phyloP scores from a whole-genome alignment of 2,888 invertebrate species.

The Bimastos eiseni region DNA sequence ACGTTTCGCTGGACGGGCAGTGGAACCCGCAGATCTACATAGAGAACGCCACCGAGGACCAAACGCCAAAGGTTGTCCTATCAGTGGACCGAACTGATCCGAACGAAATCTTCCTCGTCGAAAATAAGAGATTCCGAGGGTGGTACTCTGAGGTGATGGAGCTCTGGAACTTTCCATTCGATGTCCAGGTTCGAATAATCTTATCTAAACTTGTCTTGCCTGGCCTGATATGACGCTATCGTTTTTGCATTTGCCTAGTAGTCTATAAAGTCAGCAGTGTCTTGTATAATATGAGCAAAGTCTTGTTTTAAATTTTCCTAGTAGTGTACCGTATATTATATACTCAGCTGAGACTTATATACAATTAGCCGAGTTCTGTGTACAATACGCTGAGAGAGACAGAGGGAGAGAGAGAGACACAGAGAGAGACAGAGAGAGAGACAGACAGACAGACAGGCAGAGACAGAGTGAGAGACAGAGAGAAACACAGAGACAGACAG shows the following conservation, averaged over 20 bases:
- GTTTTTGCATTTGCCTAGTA: too few species aligned
- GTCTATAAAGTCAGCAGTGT: too few species aligned
- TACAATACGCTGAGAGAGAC: too few species aligned
- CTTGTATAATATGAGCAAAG: too few species aligned
- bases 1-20: not conserved
- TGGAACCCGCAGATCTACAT: not conserved
- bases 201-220: too few species aligned
- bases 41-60: not conserved
- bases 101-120: constrained; percentile 44
- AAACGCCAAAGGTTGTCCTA: too few species aligned
- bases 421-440: too few species aligned
- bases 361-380: too few species aligned
- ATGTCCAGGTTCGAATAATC: constrained; percentile 55
- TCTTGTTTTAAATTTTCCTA: too few species aligned
- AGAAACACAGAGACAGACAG: not conserved
- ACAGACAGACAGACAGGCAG: too few species aligned
- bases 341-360: too few species aligned
- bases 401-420: not conserved
- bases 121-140: constrained; percentile 50
- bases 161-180: constrained; percentile 59
- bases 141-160: constrained; percentile 58
- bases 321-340: too few species aligned
- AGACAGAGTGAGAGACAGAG: not conserved
- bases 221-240: not conserved
- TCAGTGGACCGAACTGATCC: not conserved